Evolutionary conservation across 2,888 invertebrate genomes (phyloP).

Genomic region (Drosophila falleni): DNA sequence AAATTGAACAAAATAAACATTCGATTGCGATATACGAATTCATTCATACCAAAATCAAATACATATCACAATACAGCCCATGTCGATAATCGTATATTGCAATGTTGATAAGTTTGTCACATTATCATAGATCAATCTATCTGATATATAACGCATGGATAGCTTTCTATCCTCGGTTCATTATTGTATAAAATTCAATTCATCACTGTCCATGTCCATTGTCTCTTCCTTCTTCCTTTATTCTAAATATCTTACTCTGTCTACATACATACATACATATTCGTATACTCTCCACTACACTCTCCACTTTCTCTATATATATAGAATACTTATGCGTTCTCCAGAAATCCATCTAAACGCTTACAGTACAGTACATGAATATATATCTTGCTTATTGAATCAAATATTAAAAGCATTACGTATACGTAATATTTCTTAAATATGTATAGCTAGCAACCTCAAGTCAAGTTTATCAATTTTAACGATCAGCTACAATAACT

Average conservation of each 20-base stretch:
- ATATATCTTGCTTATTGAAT: conserved; percentile 29
- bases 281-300: conserved; percentile 12
- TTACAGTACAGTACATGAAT: conserved; percentile 72
- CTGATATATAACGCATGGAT: background rate
- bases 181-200: conserved; percentile 17
- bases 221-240: conserved; percentile 32
- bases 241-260: conserved; percentile 21
- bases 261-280: conserved; percentile 36
- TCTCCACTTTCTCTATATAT: conserved; percentile 21
- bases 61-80: conserved; percentile 10
- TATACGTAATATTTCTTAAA: conserved; percentile 39
- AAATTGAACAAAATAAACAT: conserved; percentile 1
- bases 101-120: conserved; percentile 31
- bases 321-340: conserved; percentile 24
- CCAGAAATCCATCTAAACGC: conserved; percentile 54
- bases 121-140: conserved; percentile 14
- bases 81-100: conserved; percentile 16
- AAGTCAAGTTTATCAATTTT: conserved; percentile 1
- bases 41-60: conserved; percentile 34
- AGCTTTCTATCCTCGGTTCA: conserved; percentile 18
- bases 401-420: conserved; percentile 19
- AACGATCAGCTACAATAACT: conserved; percentile 52
- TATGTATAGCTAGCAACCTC: conserved; percentile 84
- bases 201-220: conserved; percentile 46
- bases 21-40: conserved; percentile 45